A percentile compares a stretch with the other conserved stretches of the same genome.
Evolutionary conservation across 2,888 invertebrate genomes (phyloP).

Genomic region (Cephonodes hylas): DNA sequence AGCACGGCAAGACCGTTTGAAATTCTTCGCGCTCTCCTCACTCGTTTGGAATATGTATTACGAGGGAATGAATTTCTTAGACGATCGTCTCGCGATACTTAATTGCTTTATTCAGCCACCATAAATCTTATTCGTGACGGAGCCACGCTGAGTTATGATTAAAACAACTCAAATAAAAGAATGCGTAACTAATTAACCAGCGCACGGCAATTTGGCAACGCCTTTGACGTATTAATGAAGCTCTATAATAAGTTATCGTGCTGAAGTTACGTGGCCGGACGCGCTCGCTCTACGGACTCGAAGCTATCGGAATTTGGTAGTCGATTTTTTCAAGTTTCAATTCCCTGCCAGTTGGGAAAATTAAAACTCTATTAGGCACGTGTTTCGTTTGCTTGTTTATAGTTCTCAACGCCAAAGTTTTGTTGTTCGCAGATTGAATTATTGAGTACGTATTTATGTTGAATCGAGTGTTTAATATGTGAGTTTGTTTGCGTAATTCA

Average conservation of each 20-base stretch:
- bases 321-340: not conserved
- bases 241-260: not conserved
- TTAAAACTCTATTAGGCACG: not conserved
- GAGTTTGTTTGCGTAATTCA: not conserved
- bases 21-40: not conserved
- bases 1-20: not conserved
- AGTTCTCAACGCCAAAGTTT: not conserved
- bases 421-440: not conserved
- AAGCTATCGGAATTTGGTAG: not conserved
- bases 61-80: not conserved
- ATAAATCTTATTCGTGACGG: slow-evolving; percentile 45
- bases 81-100: slow-evolving; percentile 29
- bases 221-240: slow-evolving; percentile 4
- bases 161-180: slow-evolving; percentile 24
- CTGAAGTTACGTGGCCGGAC: not conserved
- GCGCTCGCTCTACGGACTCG: not conserved
- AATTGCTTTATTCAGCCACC: slow-evolving; percentile 67
- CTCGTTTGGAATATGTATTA: not conserved
- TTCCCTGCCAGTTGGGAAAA: not conserved
- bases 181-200: slow-evolving; percentile 8
- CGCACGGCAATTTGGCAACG: slow-evolving; percentile 7
- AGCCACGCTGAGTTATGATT: slow-evolving; percentile 37
- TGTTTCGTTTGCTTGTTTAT: not conserved
- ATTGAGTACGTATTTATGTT: not conserved
- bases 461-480: not conserved